Evolutionary conservation across 2,113 vertebrate species (phyloP), one percentile per base, ranked within the genome.

Genomic region (Etia nguti): DNA sequence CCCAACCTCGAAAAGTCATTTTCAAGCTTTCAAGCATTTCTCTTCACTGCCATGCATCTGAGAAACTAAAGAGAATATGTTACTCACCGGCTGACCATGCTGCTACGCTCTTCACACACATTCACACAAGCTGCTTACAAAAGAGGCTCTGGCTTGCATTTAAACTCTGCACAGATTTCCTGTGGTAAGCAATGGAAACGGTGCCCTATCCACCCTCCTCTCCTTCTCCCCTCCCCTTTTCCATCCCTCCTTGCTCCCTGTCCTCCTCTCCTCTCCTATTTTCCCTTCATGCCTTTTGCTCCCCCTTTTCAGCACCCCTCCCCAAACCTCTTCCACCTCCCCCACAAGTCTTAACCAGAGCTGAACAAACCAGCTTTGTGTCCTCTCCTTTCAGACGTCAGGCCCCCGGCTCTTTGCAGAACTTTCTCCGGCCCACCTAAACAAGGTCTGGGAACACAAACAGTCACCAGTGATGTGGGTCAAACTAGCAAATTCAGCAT

Each of bases 21-120:
- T 20, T 22, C 36, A 41, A 20, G 18, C 16, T 9, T 13, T 9
- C 31, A 65, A 65, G 34, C 2, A 8, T 46, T 57, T 48, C 4
- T 22, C 16, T 26, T 29, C 12, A 46, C 5, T 70, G 15, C 65
- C 8, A 16, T 48, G 13, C 2, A 22, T 26, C n/a, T 7, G 22
- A 80, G 56, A 80, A 57, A 88, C 38, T 10, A 81, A 57, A 62
- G 7, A 54, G 18, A 81, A 48, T 20, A 10, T 7, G 50, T 22
- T 92, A 89, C 98, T 99, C 94, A 99, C 98, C 96, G 97, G 89
- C 96, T 97, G 90, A 96, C 97, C 98, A 99, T 99, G 86, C 88
- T 97, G 90, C 93, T 87, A 54, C 6, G 29, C 16, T 79, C 73
- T 12, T 50, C n/a, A 6, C 77, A 62, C 77, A 26, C 41, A 70